phyloP scores from a whole-genome alignment of 2,113 vertebrate genomes.

The Dendrocopos noguchii region DNA sequence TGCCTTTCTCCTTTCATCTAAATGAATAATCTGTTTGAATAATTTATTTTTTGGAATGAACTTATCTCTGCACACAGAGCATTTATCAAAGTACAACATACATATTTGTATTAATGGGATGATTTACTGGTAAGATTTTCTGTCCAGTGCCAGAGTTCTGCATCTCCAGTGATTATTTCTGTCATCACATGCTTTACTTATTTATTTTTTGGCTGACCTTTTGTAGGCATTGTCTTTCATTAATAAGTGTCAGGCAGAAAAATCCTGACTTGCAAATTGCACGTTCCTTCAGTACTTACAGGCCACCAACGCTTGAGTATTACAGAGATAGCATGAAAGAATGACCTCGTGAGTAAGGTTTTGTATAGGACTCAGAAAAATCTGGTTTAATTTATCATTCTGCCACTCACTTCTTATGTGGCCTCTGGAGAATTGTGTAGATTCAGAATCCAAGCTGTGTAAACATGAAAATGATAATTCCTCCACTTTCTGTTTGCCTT shows the following conservation, averaged over 20 bases:
- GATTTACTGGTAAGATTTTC: background rate
- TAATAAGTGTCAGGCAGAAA: background rate
- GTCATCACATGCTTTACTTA: conserved; percentile 32
- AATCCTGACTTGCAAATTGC: background rate
- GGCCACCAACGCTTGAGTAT: background rate
- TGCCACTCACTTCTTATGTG: background rate
- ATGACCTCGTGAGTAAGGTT: background rate
- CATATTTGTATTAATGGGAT: background rate
- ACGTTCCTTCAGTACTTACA: background rate
- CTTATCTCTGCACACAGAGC: background rate
- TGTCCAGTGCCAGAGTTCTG: background rate
- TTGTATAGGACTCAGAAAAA: background rate
- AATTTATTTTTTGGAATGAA: background rate
- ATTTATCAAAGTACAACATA: background rate
- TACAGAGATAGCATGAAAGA: background rate
- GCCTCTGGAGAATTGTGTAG: background rate
- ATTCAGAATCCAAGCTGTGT: background rate
- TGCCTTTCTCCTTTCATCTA: background rate
- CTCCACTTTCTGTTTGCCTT: background rate
- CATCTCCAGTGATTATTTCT: conserved; percentile 4
- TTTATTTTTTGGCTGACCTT: conserved; percentile 38
- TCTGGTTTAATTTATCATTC: background rate
- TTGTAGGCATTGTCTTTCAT: background rate
- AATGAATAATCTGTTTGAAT: background rate
- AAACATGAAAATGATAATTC: background rate